Conservation (phyloP, 2,797 vertebrate species). For the Clarias pachynema region DNA sequence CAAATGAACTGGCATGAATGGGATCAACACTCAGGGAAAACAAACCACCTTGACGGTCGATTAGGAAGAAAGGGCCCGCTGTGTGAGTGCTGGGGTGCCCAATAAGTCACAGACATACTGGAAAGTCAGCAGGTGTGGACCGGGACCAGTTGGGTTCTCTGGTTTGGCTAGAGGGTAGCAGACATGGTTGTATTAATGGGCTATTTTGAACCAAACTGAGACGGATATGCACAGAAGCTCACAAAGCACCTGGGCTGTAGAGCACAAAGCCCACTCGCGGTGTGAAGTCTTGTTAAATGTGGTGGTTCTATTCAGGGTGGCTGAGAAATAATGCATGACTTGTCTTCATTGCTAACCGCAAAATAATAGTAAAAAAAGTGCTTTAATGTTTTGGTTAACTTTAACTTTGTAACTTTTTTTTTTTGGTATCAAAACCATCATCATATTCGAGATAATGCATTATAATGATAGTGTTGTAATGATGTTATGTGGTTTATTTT, state of each 20-base stretch:
- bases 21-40: constrained; percentile 71
- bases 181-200: constrained; percentile 40
- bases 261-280: constrained; percentile 30
- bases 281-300: constrained; percentile 39
- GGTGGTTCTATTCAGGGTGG: constrained; percentile 33
- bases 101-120: constrained; percentile 56
- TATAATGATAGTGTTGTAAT: not conserved
- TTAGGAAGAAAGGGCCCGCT: constrained; percentile 51
- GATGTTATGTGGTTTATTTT: constrained; percentile 64
- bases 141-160: constrained; percentile 45
- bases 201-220: constrained; percentile 38
- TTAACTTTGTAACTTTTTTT: not conserved
- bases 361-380: not conserved
- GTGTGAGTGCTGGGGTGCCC: constrained; percentile 54
- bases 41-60: constrained; percentile 64
- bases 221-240: constrained; percentile 27
- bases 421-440: not conserved
- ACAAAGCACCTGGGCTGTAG: constrained; percentile 33
- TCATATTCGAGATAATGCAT: not conserved
- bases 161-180: constrained; percentile 37
- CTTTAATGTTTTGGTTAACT: not conserved
- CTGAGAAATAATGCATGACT: constrained; percentile 15
- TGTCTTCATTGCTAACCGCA: not conserved
- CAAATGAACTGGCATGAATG: constrained; percentile 76
- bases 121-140: constrained; percentile 54